Conservation (phyloP, 1,140 invertebrate genomes). For the Bursaphelenchus mucronatus region DNA sequence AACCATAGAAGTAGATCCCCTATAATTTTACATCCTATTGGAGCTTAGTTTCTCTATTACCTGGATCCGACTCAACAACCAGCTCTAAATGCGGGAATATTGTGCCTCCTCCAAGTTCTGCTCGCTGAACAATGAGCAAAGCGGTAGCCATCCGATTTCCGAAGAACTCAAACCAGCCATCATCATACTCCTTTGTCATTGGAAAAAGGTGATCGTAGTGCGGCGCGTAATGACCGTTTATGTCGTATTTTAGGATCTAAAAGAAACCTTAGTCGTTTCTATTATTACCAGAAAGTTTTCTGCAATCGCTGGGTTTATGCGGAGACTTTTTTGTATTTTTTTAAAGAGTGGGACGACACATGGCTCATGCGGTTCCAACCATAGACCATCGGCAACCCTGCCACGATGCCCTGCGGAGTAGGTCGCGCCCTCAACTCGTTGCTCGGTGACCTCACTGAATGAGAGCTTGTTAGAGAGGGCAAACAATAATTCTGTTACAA, state of each 20-base stretch:
- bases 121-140: conserved; percentile 36
- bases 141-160: conserved; percentile 44
- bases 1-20: conserved; percentile 45
- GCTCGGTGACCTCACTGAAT: conserved; percentile 40
- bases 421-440: conserved; percentile 39
- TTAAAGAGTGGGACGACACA: conserved; percentile 25
- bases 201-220: conserved; percentile 43
- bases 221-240: conserved; percentile 40
- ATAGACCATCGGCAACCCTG: conserved; percentile 40
- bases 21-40: conserved; percentile 16
- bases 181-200: conserved; percentile 38
- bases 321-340: conserved; percentile 24
- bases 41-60: conserved; percentile 1
- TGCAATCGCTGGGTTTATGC: conserved; percentile 41
- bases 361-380: conserved; percentile 31
- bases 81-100: conserved; percentile 37
- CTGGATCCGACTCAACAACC: conserved; percentile 35
- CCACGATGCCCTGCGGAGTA: conserved; percentile 36
- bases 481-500: background rate
- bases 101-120: conserved; percentile 35
- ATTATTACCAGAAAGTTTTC: conserved; percentile 45
- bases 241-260: conserved; percentile 27
- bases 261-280: conserved; percentile 5
- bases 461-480: conserved; percentile 9
- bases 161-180: conserved; percentile 44